phyloP scores from a whole-genome alignment of 2,797 vertebrate genomes.

The Megalops cyprinoides region DNA sequence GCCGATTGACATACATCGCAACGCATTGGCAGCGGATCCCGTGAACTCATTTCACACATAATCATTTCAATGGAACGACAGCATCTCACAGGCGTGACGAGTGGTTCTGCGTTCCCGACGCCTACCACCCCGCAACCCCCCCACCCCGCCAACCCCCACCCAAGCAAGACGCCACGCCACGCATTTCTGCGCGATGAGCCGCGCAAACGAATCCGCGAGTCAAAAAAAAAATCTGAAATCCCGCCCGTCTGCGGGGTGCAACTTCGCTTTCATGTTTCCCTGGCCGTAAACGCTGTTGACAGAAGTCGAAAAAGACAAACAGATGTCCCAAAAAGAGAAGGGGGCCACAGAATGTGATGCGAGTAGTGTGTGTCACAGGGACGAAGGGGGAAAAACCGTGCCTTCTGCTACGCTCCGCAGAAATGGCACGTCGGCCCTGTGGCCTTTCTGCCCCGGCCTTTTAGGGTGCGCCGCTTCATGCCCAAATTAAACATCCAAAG shows the following conservation, averaged over 20 bases:
- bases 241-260: not conserved
- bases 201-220: not conserved
- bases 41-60: not conserved
- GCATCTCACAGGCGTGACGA: not conserved
- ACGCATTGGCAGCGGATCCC: not conserved
- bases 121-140: not conserved
- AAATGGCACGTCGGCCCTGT: not conserved
- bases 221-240: not conserved
- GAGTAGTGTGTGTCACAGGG: not conserved
- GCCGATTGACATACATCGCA: too few species aligned
- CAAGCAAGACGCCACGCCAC: too few species aligned
- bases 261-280: not conserved
- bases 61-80: not conserved
- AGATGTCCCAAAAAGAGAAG: not conserved
- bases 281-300: not conserved
- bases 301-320: not conserved
- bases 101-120: too few species aligned
- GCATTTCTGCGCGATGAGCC: too few species aligned
- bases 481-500: slow-evolving; percentile 67
- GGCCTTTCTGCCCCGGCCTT: not conserved
- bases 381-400: not conserved
- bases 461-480: slow-evolving; percentile 24
- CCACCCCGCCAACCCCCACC: not conserved
- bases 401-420: too few species aligned
- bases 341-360: not conserved